These are phyloP conservation scores for Notodonta ziczac DNA, from an alignment of 2,888 invertebrate genomes.

Conservation along the genomic window DNA sequence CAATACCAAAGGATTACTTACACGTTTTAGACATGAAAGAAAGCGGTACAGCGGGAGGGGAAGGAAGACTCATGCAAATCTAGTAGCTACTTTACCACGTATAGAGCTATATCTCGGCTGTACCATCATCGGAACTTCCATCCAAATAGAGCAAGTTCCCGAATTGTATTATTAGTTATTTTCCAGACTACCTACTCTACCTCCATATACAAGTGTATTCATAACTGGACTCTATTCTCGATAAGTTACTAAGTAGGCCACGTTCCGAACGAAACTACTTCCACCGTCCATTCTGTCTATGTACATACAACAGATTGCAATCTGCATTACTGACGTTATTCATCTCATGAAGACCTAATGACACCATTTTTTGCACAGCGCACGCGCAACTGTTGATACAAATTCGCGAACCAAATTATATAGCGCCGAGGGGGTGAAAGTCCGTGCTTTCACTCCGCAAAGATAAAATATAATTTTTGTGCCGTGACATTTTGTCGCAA, in stretches of 20 bases:
- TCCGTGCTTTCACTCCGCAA: conserved; percentile 72
- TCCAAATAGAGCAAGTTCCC: too few species aligned
- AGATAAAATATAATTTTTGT: conserved; percentile 47
- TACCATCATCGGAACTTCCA: too few species aligned
- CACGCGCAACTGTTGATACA: conserved; percentile 68
- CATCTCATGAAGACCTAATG: conserved; percentile 66
- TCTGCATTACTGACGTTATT: conserved; percentile 54
- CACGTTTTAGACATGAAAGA: too few species aligned
- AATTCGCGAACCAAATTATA: conserved; percentile 68
- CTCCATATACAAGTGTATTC: conserved; percentile 27
- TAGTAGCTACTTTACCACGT: too few species aligned
- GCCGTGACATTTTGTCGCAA: conserved; percentile 40
- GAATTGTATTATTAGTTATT: too few species aligned
- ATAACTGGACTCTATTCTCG: conserved; percentile 22
- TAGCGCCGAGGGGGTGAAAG: conserved; percentile 61
- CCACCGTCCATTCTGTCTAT: conserved; percentile 24
- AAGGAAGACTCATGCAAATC: too few species aligned
- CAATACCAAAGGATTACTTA: too few species aligned
- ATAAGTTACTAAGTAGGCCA: conserved; percentile 25
- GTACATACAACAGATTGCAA: conserved; percentile 42
- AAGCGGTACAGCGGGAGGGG: too few species aligned
- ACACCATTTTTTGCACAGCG: conserved; percentile 66
- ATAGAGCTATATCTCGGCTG: too few species aligned
- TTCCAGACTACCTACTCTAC: conserved; percentile 7
- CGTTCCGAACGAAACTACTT: conserved; percentile 37